Evolutionary conservation across 2,888 invertebrate genomes (phyloP).

Genomic region (Anoncus sp.): DNA sequence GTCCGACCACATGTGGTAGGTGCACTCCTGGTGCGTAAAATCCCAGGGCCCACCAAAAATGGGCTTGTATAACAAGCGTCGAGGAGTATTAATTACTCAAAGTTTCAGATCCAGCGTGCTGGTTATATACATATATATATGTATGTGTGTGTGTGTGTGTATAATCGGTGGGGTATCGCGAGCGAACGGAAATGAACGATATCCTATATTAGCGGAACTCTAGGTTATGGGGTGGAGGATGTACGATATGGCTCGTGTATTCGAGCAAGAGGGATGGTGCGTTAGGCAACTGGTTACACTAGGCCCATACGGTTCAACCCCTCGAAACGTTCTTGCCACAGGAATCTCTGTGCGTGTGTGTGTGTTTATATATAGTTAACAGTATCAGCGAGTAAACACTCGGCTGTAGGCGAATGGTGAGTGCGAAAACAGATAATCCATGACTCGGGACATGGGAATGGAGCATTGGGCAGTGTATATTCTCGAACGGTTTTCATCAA

Average conservation of each 20-base stretch:
- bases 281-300: neutral
- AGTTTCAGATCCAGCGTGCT: slow-evolving; percentile 34
- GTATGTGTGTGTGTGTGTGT: too few species aligned
- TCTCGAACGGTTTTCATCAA: neutral
- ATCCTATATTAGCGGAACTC: slow-evolving; percentile 44
- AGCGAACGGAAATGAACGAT: slow-evolving; percentile 53
- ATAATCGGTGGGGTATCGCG: slow-evolving; percentile 39
- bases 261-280: neutral
- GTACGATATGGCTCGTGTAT: neutral
- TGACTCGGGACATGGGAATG: neutral
- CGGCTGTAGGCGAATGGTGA: neutral
- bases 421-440: neutral
- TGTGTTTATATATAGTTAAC: neutral
- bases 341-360: too few species aligned
- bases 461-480: neutral
- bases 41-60: slow-evolving; percentile 26
- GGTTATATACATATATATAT: slow-evolving; percentile 6
- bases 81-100: slow-evolving; percentile 58
- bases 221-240: slow-evolving; percentile 9
- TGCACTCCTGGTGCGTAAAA: slow-evolving; percentile 5
- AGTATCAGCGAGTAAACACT: neutral
- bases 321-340: neutral
- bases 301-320: neutral
- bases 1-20: slow-evolving; percentile 16
- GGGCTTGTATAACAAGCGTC: slow-evolving; percentile 37